Base-by-base conservation (phyloP, 2,888 invertebrate species). In the Galerucella calmariensis region DNA sequence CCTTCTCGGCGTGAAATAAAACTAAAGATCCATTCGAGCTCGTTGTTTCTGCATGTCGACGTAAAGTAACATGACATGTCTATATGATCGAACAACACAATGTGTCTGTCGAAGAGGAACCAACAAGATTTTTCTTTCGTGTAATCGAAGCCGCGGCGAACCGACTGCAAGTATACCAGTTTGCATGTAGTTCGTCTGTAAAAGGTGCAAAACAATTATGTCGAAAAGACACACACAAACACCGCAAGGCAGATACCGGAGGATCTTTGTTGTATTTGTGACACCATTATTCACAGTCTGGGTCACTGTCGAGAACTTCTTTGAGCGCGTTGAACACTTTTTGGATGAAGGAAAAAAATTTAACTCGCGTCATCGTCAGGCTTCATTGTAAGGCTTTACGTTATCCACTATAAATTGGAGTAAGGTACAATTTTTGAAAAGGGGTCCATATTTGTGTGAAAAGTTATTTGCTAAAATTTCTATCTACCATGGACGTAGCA, bases 191-290 rank as follows among this genome's bases (percentile, higher is more conserved):
- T 59, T 12, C 10, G 27, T 27, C 58, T 59, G 11, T 59, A 59
- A 59, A 59, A 59, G 59, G 59, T 24, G 59, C 24, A 59, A 59
- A 24, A 59, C 59, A 59, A 59, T 59, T 59, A 27, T 59, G 59
- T 59, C n/a, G 6, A 51, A 59, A 27, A 24, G 4, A 35, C 4
- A 35, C 8, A 35, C 35, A 35, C 35, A 59, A 12, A 27, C 24
- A 16, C 20, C 59, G 27, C 16, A 20, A 24, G 12, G 24, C 20
- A 27, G 24, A 24, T 24, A 59, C 27, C 59, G 59, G 59, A 20
- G 11, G n/a, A 51, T 14, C 51, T 59, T 11, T 12, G 59, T 59
- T 59, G 59, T 14, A 27, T 59, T 24, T 20, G 24, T 27, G 59
- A 59, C 59, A 59, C 59, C 59, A 59, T 59, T 59, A 59, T 8